Evolutionary conservation across 2,888 invertebrate genomes (phyloP).

Genomic region (Sicus ferrugineus): DNA sequence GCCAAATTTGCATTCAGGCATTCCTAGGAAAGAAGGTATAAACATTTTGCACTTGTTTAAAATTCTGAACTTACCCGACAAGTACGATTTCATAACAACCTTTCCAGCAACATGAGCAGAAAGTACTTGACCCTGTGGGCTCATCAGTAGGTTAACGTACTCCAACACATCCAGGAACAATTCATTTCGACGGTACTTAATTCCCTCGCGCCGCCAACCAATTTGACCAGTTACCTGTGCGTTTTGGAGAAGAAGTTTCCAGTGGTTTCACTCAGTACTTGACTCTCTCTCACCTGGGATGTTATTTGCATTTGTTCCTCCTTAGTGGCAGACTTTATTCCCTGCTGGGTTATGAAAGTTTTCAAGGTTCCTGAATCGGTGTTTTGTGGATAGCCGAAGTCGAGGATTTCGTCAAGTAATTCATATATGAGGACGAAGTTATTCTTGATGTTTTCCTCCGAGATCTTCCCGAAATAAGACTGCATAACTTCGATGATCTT

Average conservation of each 20-base stretch:
- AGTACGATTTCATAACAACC: constrained; percentile 99
- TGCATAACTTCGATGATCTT: constrained; percentile 99
- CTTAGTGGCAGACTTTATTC: constrained; percentile 97
- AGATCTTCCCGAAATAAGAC: constrained; percentile 99
- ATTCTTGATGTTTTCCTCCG: constrained; percentile 99
- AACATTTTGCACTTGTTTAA: background rate
- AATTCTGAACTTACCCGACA: constrained; percentile 69
- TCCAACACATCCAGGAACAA: constrained; percentile 98
- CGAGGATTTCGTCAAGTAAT: constrained; percentile 96
- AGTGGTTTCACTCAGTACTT: background rate
- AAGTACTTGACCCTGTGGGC: constrained; percentile 97
- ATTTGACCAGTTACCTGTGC: constrained; percentile 88
- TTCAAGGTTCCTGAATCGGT: constrained; percentile 99
- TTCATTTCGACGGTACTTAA: constrained; percentile 98
- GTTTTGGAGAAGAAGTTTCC: background rate
- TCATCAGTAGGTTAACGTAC: constrained; percentile 99
- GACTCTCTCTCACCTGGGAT: constrained; percentile 72
- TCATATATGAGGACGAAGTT: constrained; percentile 99
- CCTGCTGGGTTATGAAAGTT: constrained; percentile 99
- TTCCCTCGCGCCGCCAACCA: constrained; percentile 98
- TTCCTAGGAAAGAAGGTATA: constrained; percentile 73
- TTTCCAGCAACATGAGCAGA: constrained; percentile 99
- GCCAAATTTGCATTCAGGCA: constrained; percentile 99
- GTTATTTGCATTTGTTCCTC: constrained; percentile 99
- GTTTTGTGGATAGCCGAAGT: constrained; percentile 99